A percentile compares a stretch with the other conserved stretches of the same genome.
Conservation (phyloP, 2,113 vertebrate genomes). For the Calypte anna region DNA sequence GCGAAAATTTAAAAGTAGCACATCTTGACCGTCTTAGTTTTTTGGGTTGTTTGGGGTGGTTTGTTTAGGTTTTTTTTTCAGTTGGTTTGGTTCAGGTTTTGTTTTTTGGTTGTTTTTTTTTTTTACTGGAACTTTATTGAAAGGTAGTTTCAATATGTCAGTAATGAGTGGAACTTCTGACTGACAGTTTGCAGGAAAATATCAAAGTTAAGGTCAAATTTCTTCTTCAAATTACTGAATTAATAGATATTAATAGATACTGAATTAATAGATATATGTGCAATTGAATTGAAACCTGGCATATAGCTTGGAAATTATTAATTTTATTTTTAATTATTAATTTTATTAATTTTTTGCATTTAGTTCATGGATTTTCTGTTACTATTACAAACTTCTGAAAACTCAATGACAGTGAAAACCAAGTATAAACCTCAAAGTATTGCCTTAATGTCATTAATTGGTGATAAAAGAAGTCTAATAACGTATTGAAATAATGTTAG, state of each 20-base stretch:
- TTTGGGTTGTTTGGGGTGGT: no score
- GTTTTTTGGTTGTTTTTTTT: background rate
- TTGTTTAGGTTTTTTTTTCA: no score
- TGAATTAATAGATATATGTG: background rate
- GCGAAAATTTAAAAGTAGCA: background rate
- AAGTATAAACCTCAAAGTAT: background rate
- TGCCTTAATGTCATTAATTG: background rate
- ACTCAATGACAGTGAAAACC: background rate
- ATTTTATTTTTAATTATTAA: no score
- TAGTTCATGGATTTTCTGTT: background rate
- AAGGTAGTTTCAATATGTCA: background rate
- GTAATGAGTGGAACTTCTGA: background rate
- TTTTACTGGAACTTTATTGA: background rate
- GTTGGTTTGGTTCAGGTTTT: no score
- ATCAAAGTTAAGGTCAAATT: background rate
- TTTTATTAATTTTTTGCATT: background rate
- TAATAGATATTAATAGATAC: background rate
- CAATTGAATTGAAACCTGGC: background rate
- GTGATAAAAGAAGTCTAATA: background rate
- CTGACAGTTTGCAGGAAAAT: background rate
- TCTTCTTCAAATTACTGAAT: background rate
- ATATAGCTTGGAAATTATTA: background rate
- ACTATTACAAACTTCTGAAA: background rate
- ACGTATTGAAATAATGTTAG: background rate
- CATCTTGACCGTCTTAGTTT: background rate